Evolutionary conservation across 2,797 vertebrate species (phyloP).

Genomic region (Pseudochirops cupreus): DNA sequence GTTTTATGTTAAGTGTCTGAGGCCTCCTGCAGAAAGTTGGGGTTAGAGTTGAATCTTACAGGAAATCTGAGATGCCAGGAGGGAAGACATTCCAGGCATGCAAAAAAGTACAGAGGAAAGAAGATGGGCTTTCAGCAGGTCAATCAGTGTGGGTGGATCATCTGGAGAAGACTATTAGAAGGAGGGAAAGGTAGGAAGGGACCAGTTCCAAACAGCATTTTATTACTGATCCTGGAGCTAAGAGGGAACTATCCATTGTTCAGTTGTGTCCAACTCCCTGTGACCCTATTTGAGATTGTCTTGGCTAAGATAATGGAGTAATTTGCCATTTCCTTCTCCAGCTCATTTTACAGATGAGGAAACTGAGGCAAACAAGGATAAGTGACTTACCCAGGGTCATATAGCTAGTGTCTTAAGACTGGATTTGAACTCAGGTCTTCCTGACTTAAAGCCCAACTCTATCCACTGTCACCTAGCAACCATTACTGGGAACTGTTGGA

Average conservation of each 20-base stretch:
- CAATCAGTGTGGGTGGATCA: background rate
- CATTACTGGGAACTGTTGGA: background rate
- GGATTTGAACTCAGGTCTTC: background rate
- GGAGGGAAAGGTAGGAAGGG: background rate
- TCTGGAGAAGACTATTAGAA: background rate
- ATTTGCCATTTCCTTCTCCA: background rate
- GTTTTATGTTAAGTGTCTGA: no score
- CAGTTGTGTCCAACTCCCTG: background rate
- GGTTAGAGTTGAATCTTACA: background rate
- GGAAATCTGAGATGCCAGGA: background rate
- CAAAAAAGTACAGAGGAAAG: background rate
- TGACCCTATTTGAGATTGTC: background rate
- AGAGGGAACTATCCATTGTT: background rate
- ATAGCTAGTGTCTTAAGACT: background rate
- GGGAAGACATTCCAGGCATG: background rate
- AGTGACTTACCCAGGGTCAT: background rate
- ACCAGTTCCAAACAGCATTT: background rate
- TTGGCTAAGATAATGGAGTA: background rate
- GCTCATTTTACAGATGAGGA: background rate
- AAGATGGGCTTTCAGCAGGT: no score
- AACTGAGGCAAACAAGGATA: background rate
- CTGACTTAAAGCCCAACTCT: background rate
- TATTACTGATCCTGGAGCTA: background rate
- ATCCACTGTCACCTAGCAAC: background rate
- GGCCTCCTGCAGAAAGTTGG: background rate